phyloP scores from a whole-genome alignment of 2,797 vertebrate genomes.

The Lepus townsendii region DNA sequence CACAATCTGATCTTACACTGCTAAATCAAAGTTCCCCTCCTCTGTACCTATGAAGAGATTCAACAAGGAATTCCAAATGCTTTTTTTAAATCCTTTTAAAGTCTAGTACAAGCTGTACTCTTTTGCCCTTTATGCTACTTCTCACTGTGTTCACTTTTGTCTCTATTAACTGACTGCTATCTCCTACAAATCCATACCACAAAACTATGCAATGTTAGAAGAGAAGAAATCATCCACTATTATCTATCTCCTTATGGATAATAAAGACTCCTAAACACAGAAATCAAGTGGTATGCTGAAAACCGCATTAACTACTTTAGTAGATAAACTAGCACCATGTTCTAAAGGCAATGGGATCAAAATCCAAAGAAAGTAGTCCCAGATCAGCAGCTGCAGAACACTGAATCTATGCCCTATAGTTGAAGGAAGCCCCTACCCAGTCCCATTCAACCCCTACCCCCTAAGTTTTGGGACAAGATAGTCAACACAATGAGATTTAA shows the following conservation, averaged over 20 bases:
- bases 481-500: background rate
- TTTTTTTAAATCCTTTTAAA: slow-evolving; percentile 19
- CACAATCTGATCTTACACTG: background rate
- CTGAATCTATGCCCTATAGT: background rate
- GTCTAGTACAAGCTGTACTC: background rate
- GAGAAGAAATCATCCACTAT: background rate
- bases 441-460: slow-evolving; percentile 9
- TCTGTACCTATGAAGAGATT: background rate
- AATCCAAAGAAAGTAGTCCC: background rate
- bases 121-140: slow-evolving; percentile 15
- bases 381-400: background rate
- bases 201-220: slow-evolving; percentile 32
- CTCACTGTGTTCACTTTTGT: background rate
- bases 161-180: background rate
- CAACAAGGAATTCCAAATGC: background rate
- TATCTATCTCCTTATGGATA: slow-evolving; percentile 29
- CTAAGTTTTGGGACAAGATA: background rate
- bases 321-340: background rate
- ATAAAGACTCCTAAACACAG: slow-evolving; percentile 39
- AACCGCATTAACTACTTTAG: background rate
- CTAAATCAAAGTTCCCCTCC: slow-evolving; percentile 21
- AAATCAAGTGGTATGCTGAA: background rate
- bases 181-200: background rate
- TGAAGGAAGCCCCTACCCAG: background rate
- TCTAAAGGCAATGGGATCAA: background rate